Evolutionary conservation across 2,888 invertebrate genomes (phyloP).

Genomic region (Melieria picta): DNA sequence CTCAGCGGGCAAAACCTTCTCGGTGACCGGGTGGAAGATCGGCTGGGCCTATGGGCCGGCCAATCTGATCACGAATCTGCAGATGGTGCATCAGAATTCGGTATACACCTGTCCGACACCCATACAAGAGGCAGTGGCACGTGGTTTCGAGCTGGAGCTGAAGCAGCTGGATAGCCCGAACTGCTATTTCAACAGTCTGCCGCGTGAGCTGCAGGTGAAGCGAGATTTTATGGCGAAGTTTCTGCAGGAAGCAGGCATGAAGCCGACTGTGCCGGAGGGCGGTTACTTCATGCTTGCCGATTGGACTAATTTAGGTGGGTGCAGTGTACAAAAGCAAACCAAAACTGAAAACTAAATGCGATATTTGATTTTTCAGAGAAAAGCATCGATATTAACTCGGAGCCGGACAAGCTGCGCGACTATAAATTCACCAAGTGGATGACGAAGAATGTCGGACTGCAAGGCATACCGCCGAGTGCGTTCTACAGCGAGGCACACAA

Average conservation of each 20-base stretch:
- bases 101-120: slow-evolving; percentile 93
- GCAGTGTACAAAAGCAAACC: neutral
- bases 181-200: slow-evolving; percentile 84
- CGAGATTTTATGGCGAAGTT: slow-evolving; percentile 82
- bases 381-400: slow-evolving; percentile 76
- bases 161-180: slow-evolving; percentile 75
- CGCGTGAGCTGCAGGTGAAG: slow-evolving; percentile 79
- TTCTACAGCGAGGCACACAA: slow-evolving; percentile 89
- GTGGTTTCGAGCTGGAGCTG: slow-evolving; percentile 88
- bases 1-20: slow-evolving; percentile 98
- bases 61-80: slow-evolving; percentile 80
- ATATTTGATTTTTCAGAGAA: slow-evolving; percentile 65
- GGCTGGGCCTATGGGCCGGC: slow-evolving; percentile 97
- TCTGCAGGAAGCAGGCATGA: slow-evolving; percentile 83
- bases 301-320: slow-evolving; percentile 78
- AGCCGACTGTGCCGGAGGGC: slow-evolving; percentile 92
- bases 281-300: slow-evolving; percentile 98
- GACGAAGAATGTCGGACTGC: slow-evolving; percentile 89
- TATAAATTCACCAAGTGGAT: slow-evolving; percentile 96
- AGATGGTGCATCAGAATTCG: slow-evolving; percentile 93
- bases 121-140: slow-evolving; percentile 91
- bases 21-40: slow-evolving; percentile 96
- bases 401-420: slow-evolving; percentile 81
- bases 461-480: slow-evolving; percentile 93
- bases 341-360: neutral